A percentile compares a stretch with the other conserved stretches of the same genome.
phyloP scores from a whole-genome alignment of 2,113 vertebrate species.

The Corapipo altera region DNA sequence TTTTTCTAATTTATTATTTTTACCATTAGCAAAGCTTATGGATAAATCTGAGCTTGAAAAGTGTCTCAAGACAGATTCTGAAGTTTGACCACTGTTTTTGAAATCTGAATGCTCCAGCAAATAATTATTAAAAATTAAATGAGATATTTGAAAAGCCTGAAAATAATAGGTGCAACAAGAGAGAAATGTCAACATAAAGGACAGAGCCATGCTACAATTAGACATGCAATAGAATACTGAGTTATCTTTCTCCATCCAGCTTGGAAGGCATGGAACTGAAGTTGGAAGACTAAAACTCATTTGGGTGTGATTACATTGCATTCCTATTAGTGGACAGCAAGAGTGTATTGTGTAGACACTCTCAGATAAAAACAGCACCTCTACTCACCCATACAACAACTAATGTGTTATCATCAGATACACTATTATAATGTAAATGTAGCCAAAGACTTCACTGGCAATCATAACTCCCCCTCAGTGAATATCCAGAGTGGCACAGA shows the following conservation, averaged over 20 bases:
- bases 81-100: background rate
- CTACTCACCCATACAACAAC: background rate
- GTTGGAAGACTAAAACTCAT: background rate
- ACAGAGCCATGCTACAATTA: background rate
- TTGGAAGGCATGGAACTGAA: background rate
- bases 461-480: background rate
- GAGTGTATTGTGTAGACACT: background rate
- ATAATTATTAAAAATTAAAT: background rate
- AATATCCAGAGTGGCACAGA: background rate
- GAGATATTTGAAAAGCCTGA: background rate
- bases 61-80: background rate
- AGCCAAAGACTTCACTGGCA: background rate
- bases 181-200: background rate
- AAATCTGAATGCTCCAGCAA: background rate
- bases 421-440: background rate
- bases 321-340: background rate
- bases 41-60: background rate
- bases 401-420: background rate
- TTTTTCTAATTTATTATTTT: background rate
- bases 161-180: background rate
- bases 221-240: background rate
- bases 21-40: background rate
- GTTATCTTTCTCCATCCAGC: background rate
- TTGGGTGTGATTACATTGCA: background rate
- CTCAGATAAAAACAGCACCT: background rate